Evolutionary conservation across 2,888 invertebrate species (phyloP), one percentile per base, ranked within the genome.

Genomic region (Glaucopsyche alexis): DNA sequence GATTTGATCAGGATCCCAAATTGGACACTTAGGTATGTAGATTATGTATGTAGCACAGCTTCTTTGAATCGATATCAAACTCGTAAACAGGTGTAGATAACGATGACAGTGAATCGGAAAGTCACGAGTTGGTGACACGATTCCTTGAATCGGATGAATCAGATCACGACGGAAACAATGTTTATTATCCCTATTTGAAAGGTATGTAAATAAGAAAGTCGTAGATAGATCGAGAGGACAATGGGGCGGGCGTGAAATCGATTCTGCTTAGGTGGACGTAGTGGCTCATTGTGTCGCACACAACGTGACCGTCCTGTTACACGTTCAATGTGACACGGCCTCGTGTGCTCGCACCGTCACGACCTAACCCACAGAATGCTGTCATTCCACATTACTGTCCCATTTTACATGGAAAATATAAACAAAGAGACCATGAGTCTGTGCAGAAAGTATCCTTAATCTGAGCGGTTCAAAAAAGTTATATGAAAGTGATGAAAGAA

Each of bases 161-260:
- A 29, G 49, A 19, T 49, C 29, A 29, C 55, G 29, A 42, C 49
- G 11, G 69, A 55, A 8, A 71, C 16, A 49, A 50, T 42, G 11
- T 42, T 16, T 38, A 50, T 14, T 50, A 40, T 66, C 40, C 72
- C 47, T 50, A 72, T 72, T 19, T 14, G 19, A 29, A 65, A 65
- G 80, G 83, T 78, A 86, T 85, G 84, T 79, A 84, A 86, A 87
- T 85, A 85, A 79, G 81, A 81, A 83, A 87, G 85, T 84, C 84
- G 86, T 82, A 82, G 83, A 82, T 81, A 84, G 29, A 29, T 29
- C 4, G 29, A 29, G 29, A 79, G 75, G 82, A 82, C 79, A 80
- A 81, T 81, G 82, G 83, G 80, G 81, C 79, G 79, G 81, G 85
- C 84, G 87, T 88, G 86, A 88, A 90, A 91, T 90, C 85, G 84